Evolutionary conservation across 2,797 vertebrate species (phyloP), one percentile per base, ranked within the genome.

Genomic region (Staurois parvus): DNA sequence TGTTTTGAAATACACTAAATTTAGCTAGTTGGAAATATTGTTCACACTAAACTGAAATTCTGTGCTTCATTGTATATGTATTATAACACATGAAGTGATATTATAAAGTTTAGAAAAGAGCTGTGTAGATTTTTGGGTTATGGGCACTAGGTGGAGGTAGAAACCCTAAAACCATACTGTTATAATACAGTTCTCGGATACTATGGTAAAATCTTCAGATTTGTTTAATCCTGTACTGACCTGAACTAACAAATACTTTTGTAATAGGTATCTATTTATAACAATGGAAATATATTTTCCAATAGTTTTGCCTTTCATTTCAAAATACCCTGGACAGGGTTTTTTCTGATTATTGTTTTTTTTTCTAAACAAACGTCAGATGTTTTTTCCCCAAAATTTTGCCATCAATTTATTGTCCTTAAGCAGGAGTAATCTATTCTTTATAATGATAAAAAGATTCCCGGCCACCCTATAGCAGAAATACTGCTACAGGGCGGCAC

Each of bases 141-240:
- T 87, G 81, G 56, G 81, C 85, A 87, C 85, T 87, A 87, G 85
- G 76, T 83, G 85, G 85, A 74, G 85, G 73, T 62, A 87, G 85
- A 87, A 79, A 87, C 69, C 85, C 85, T 87, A 17, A 79, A 83
- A 87, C 81, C 77, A 79, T 83, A 26, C 4, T 7, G 52, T 24
- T 24, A 7, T 13, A 26, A 29, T 15, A 5, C 26, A 28, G 26
- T 29, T 66, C 64, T 29, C n/a, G 2, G 28, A 11, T 66, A 29
- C 26, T 26, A 26, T 29, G 4, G 64, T 26, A 12, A 13, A 2
- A 4, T 29, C 10, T 66, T 66, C 2, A 28, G 62, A 28, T 66
- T 12, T 24, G 21, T 56, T 28, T 12, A 11, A 28, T 66, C 12
- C 13, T 29, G 26, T 29, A 15, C 26, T 66, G 26, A 66, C 64